phyloP scores from a whole-genome alignment of 2,797 vertebrate genomes.

The Hyperoplus immaculatus region DNA sequence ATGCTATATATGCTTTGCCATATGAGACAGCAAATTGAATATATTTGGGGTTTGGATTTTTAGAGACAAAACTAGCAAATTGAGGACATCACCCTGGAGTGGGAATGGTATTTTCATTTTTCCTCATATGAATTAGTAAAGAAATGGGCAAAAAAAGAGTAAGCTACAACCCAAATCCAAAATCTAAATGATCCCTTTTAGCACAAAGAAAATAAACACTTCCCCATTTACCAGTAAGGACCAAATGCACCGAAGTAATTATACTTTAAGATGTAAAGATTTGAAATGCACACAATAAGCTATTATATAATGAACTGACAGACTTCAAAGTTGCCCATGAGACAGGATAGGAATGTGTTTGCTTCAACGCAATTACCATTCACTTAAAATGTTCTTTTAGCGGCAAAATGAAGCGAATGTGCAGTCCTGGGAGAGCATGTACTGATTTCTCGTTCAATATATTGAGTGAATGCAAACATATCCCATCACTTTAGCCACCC shows the following conservation, averaged over 20 bases:
- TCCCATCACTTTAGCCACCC: conserved; percentile 7
- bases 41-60: background rate
- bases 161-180: background rate
- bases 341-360: conserved; percentile 1
- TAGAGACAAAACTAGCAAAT: background rate
- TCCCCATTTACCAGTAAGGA: background rate
- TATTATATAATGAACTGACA: background rate
- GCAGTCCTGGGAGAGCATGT: background rate
- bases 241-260: background rate
- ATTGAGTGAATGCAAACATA: conserved; percentile 34
- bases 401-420: background rate
- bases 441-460: conserved; percentile 17
- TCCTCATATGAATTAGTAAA: background rate
- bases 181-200: background rate
- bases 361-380: background rate
- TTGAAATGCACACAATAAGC: background rate
- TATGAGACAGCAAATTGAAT: background rate
- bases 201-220: background rate
- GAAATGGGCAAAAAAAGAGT: fast-evolving
- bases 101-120: background rate
- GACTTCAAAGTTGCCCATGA: conserved; percentile 1
- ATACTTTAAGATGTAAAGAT: background rate
- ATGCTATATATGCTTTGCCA: background rate
- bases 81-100: background rate
- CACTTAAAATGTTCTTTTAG: background rate